Percentiles rank a stretch among this genome's conserved stretches.
phyloP scores from a whole-genome alignment of 2,113 vertebrate species.

The Poeciliopsis prolifica region DNA sequence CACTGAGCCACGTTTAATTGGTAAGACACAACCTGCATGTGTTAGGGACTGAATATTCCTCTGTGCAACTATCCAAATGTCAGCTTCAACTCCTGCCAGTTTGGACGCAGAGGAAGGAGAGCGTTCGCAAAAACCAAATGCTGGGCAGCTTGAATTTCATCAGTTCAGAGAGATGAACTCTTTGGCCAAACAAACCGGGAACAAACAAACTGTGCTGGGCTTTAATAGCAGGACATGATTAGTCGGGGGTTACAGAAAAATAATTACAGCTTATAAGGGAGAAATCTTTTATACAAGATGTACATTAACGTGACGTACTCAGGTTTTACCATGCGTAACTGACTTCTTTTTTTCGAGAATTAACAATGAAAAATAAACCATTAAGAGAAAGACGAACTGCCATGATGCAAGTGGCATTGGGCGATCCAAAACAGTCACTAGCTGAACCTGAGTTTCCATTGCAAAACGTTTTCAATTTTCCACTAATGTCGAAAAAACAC shows the following conservation, averaged over 20 bases:
- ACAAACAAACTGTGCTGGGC: not conserved
- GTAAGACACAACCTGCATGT: conserved; percentile 48
- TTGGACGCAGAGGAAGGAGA: conserved; percentile 14
- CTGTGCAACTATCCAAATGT: conserved; percentile 51
- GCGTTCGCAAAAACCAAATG: conserved; percentile 10
- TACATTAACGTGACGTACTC: not conserved
- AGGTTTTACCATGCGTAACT: too few relatives aligned
- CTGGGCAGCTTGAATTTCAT: not conserved
- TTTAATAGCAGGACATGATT: conserved; percentile 16
- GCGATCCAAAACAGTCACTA: too few relatives aligned
- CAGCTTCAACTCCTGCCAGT: conserved; percentile 38
- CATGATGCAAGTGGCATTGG: too few relatives aligned
- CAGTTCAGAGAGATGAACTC: not conserved
- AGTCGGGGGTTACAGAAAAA: conserved; percentile 1
- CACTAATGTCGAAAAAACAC: too few relatives aligned
- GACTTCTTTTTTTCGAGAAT: not conserved
- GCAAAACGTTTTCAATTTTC: too few relatives aligned
- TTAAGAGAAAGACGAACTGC: not conserved
- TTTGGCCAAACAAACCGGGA: not conserved
- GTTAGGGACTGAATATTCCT: conserved; percentile 26
- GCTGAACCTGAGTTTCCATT: too few relatives aligned
- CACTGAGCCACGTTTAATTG: conserved; percentile 54
- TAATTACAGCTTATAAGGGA: not conserved
- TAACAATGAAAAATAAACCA: not conserved
- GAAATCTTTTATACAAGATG: not conserved